These are phyloP conservation scores for Andrena fulva DNA, from an alignment of 2,888 invertebrate species.

Conservation along the genomic window DNA sequence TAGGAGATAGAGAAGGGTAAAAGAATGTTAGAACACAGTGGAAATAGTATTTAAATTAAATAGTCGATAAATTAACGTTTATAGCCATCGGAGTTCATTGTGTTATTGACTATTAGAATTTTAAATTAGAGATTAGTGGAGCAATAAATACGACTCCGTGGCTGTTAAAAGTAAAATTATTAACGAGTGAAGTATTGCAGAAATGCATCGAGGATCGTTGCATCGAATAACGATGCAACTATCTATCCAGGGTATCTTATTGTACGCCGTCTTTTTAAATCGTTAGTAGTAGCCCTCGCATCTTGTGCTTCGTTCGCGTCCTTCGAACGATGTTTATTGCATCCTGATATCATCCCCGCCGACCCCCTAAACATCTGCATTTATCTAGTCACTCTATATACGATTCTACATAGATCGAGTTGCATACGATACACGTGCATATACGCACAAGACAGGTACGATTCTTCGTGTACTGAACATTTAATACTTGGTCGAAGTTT, in stretches of 20 bases:
- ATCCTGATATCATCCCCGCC: constrained; percentile 26
- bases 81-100: constrained; percentile 33
- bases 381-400: constrained; percentile 50
- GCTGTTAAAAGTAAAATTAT: background rate
- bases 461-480: constrained; percentile 65
- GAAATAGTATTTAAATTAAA: constrained; percentile 30
- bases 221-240: constrained; percentile 22
- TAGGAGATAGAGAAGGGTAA: constrained; percentile 5
- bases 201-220: constrained; percentile 32
- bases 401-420: constrained; percentile 40
- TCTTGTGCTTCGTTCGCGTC: constrained; percentile 37
- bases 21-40: constrained; percentile 5
- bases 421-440: constrained; percentile 48
- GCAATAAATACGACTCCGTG: background rate
- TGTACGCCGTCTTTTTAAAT: background rate
- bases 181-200: background rate
- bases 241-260: constrained; percentile 14
- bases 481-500: constrained; percentile 53
- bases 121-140: constrained; percentile 13
- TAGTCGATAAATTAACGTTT: constrained; percentile 47
- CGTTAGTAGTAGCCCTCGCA: constrained; percentile 23
- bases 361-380: constrained; percentile 36
- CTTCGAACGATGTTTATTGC: constrained; percentile 42
- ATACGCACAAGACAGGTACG: constrained; percentile 67
- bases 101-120: constrained; percentile 16